Percentiles rank a stretch among this genome's conserved stretches.
phyloP scores from a whole-genome alignment of 2,113 vertebrate species.

The Elgaria multicarinata region DNA sequence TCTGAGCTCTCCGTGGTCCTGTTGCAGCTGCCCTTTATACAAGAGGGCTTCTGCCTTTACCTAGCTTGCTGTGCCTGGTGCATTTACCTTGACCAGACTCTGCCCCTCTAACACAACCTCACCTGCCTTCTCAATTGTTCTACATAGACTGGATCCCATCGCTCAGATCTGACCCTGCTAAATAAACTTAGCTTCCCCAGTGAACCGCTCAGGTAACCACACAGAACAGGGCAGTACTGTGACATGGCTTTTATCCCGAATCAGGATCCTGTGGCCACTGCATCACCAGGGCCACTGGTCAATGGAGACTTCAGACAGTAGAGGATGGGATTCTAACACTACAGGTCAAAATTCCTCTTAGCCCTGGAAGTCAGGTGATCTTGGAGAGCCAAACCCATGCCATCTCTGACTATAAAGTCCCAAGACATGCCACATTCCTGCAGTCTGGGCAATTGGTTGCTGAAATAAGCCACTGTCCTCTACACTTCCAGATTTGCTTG shows the following conservation, averaged over 20 bases:
- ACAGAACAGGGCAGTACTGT: no score
- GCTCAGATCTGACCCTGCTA: no score
- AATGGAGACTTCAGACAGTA: background rate
- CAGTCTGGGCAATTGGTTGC: background rate
- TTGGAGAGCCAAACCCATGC: background rate
- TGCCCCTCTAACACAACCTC: no score
- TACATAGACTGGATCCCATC: no score
- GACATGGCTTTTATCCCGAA: no score
- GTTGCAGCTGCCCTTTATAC: background rate
- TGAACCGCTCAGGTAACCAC: no score
- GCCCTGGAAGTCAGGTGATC: background rate
- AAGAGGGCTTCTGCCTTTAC: background rate
- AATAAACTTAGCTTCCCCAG: no score
- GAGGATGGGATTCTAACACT: background rate
- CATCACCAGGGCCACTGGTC: background rate
- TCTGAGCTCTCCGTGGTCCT: no score
- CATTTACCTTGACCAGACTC: no score
- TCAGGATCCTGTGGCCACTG: background rate
- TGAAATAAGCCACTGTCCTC: rapidly evolving
- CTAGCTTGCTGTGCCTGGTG: no score
- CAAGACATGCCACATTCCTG: background rate
- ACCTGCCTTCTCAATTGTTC: no score
- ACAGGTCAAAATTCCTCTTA: background rate
- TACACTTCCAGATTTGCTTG: rapidly evolving
- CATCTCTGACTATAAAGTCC: no score